phyloP scores from a whole-genome alignment of 2,888 invertebrate genomes.

The Tinea pellionella region DNA sequence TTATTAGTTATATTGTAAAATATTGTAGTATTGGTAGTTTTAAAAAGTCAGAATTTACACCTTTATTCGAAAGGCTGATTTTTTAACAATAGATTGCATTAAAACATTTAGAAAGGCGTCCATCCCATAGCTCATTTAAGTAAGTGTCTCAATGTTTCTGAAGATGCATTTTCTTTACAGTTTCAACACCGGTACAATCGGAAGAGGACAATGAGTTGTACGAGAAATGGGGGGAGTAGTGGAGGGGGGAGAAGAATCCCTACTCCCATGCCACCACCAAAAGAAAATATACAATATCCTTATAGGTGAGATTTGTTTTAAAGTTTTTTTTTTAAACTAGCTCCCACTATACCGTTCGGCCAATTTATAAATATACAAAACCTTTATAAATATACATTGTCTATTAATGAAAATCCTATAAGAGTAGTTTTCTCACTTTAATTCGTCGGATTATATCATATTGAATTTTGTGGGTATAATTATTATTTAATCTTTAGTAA shows the following conservation, averaged over 20 bases:
- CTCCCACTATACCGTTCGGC: no score
- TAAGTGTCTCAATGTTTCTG: neutral
- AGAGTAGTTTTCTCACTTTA: no score
- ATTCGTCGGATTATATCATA: no score
- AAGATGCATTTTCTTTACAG: slow-evolving; percentile 25
- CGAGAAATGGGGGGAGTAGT: slow-evolving; percentile 24
- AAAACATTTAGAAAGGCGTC: neutral
- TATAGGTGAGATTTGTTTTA: slow-evolving; percentile 25
- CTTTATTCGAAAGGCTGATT: neutral
- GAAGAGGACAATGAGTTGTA: slow-evolving; percentile 35
- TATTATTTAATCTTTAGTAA: neutral
- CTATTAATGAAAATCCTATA: no score
- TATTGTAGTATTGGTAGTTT: no score
- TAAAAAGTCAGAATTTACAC: neutral
- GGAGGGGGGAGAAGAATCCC: slow-evolving; percentile 54
- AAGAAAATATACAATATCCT: slow-evolving; percentile 26
- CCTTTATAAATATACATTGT: no score
- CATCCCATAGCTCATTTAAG: neutral
- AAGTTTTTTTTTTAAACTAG: no score
- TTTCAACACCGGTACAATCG: slow-evolving; percentile 27
- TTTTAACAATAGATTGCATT: neutral
- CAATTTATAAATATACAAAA: no score
- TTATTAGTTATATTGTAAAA: no score
- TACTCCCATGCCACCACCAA: slow-evolving; percentile 60
- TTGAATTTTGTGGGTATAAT: neutral